A percentile compares a stretch with the other conserved stretches of the same genome.
These are phyloP conservation scores for Leptodirus hochenwartii DNA, from an alignment of 2,888 invertebrate genomes.

Conservation along the genomic window DNA sequence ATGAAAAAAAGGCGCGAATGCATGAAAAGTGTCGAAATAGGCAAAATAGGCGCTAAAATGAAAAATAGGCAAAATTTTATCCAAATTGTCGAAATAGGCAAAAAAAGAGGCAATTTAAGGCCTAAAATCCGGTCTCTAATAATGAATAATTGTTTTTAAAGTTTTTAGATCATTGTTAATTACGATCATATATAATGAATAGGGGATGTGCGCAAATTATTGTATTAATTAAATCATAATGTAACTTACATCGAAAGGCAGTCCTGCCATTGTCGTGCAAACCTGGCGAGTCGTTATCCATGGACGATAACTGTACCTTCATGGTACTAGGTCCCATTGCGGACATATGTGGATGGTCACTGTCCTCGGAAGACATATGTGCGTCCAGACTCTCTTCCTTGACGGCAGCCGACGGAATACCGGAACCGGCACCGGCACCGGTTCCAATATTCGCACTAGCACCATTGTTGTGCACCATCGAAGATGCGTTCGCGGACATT, in stretches of 20 bases:
- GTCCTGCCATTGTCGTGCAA: slow-evolving; percentile 28
- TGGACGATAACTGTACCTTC: slow-evolving; percentile 24
- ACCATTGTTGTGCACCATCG: slow-evolving; percentile 12
- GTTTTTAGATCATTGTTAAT: too few species aligned
- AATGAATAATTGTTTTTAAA: too few species aligned
- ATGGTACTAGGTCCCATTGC: neutral
- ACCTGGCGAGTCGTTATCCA: slow-evolving; percentile 23
- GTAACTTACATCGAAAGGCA: slow-evolving; percentile 44
- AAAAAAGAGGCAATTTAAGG: too few species aligned
- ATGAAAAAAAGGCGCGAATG: too few species aligned
- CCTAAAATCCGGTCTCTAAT: too few species aligned
- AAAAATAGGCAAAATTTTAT: too few species aligned
- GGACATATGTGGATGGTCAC: slow-evolving; percentile 20
- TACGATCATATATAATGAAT: too few species aligned
- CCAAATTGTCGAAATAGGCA: too few species aligned
- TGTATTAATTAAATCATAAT: slow-evolving; percentile 10
- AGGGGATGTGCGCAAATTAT: too few species aligned
- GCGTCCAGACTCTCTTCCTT: slow-evolving; percentile 38
- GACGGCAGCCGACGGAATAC: slow-evolving; percentile 19
- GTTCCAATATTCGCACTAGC: slow-evolving; percentile 17
- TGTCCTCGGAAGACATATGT: slow-evolving; percentile 38
- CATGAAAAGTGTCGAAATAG: too few species aligned
- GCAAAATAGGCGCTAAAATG: too few species aligned
- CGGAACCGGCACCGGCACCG: too few species aligned
- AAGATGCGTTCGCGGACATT: neutral